These are phyloP conservation scores for Erythrolamprus reginae DNA, from an alignment of 2,113 vertebrate species.

Conservation along the genomic window DNA sequence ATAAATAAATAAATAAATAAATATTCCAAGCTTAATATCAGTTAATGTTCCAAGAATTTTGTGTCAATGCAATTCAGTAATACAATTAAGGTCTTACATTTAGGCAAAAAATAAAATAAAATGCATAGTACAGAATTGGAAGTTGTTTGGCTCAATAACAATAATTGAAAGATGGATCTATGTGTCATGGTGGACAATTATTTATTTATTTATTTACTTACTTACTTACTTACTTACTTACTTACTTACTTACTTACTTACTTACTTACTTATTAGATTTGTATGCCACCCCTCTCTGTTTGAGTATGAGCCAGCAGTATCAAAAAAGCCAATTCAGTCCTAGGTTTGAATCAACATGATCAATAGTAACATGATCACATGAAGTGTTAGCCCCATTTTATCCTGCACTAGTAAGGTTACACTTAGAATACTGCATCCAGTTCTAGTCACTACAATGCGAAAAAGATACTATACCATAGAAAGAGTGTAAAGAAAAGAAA, in stretches of 20 bases:
- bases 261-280: no score
- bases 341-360: neutral
- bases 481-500: neutral
- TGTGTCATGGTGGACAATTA: neutral
- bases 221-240: no score
- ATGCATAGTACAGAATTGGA: neutral
- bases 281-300: no score
- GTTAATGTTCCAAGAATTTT: neutral
- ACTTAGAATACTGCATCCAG: neutral
- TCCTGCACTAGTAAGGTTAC: neutral
- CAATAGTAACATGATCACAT: neutral
- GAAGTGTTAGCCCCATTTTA: neutral
- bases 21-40: neutral
- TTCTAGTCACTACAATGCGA: neutral
- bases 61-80: neutral
- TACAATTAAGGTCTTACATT: neutral
- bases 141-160: neutral
- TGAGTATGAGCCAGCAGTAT: neutral
- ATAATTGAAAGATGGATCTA: neutral
- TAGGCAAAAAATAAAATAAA: neutral
- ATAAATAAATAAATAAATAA: no score
- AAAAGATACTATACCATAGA: neutral
- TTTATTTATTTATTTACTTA: no score
- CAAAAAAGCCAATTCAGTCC: neutral
- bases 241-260: no score